Evolutionary conservation across 23 tunicate genomes (phyloP).

Genomic region (Ciona savignyi): DNA sequence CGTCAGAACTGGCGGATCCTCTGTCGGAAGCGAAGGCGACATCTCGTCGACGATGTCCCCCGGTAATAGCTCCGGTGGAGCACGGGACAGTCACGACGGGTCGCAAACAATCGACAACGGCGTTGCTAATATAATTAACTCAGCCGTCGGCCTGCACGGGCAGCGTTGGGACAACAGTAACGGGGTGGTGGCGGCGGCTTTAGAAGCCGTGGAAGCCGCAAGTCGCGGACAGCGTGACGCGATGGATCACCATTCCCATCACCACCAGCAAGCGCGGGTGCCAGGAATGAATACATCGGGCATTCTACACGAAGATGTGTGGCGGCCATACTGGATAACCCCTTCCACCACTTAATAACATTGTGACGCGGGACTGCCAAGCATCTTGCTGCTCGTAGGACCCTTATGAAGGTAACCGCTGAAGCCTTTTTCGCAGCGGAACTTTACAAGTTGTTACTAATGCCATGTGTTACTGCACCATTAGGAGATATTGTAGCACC

Average conservation of each 20-base stretch:
- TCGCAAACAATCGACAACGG: conserved; percentile 13
- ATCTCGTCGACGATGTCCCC: conserved; percentile 75
- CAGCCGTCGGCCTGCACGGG: background rate
- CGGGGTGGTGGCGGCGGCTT: conserved; percentile 39
- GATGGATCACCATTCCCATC: conserved; percentile 26
- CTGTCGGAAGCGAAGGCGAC: conserved; percentile 84
- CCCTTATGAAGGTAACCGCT: too few relatives aligned
- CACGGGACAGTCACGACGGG: conserved; percentile 43
- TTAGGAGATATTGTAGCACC: too few relatives aligned
- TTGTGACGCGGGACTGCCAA: background rate
- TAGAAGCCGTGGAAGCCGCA: conserved; percentile 30
- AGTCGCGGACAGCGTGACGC: conserved; percentile 15
- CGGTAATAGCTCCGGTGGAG: conserved; percentile 46
- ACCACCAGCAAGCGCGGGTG: background rate
- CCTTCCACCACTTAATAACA: conserved; percentile 32
- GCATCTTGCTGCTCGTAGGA: too few relatives aligned
- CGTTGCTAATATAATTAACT: background rate
- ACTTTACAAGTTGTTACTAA: background rate
- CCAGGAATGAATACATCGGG: conserved; percentile 19
- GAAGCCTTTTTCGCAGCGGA: too few relatives aligned
- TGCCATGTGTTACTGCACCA: background rate
- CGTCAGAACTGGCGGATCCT: conserved; percentile 55
- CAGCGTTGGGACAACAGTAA: conserved; percentile 40
- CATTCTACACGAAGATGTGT: conserved; percentile 64
- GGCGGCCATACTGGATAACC: conserved; percentile 79